Percentiles rank a stretch among this genome's conserved stretches.
phyloP scores from a whole-genome alignment of 2,113 vertebrate species.

The Octodon degus region DNA sequence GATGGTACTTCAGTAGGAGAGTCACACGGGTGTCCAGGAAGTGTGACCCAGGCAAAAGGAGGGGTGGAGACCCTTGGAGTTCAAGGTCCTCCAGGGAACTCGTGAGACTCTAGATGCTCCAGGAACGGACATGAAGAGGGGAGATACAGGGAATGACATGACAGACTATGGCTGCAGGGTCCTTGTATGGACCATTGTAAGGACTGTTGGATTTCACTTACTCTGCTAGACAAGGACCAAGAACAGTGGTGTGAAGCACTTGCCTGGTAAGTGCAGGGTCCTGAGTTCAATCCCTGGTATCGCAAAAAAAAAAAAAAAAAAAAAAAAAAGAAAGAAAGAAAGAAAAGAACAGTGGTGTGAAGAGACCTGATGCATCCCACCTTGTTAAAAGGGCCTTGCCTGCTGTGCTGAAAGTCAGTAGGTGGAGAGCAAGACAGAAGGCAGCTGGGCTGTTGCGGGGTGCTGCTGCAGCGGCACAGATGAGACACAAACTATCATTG shows the following conservation, averaged over 20 bases:
- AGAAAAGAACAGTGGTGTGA: too few relatives aligned
- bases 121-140: background rate
- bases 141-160: background rate
- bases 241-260: background rate
- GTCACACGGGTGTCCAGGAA: background rate
- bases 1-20: background rate
- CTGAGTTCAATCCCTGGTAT: too few relatives aligned
- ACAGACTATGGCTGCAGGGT: background rate
- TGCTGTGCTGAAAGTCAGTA: background rate
- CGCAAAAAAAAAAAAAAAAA: too few relatives aligned
- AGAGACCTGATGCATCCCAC: background rate
- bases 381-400: background rate
- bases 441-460: background rate
- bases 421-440: background rate
- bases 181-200: background rate
- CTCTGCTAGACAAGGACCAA: background rate
- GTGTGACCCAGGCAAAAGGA: background rate
- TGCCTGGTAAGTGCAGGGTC: too few relatives aligned
- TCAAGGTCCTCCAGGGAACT: background rate
- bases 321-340: too few relatives aligned
- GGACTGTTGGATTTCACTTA: background rate
- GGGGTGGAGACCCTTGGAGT: background rate
- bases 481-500: background rate
- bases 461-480: background rate
- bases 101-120: background rate